A percentile compares a stretch with the other conserved stretches of the same genome.
Evolutionary conservation across 2,113 vertebrate species (phyloP).

Genomic region (Antennarius striatus): DNA sequence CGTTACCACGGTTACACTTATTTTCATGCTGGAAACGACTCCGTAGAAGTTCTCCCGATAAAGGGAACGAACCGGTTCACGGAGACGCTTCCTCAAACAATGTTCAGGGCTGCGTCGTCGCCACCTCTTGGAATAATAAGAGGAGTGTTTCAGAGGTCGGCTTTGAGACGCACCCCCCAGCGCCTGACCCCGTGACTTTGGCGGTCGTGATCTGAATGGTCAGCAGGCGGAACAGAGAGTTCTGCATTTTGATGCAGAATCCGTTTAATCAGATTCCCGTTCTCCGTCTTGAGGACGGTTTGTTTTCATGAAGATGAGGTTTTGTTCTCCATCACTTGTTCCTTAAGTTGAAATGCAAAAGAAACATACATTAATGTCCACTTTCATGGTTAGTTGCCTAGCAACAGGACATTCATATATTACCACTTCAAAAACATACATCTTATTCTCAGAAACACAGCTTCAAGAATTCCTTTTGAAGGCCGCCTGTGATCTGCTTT

Average conservation of each 20-base stretch:
- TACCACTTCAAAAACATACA: slow-evolving; percentile 1
- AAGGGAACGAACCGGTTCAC: neutral
- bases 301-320: neutral
- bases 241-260: too few species aligned
- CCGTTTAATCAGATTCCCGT: too few species aligned
- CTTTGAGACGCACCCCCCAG: slow-evolving; percentile 14
- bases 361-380: neutral
- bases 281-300: neutral
- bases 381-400: neutral
- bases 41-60: neutral
- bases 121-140: neutral
- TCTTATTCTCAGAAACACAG: neutral
- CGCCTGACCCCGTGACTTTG: slow-evolving; percentile 36
- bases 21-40: too few species aligned
- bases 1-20: too few species aligned
- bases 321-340: neutral
- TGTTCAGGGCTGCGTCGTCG: neutral
- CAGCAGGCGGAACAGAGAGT: neutral
- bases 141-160: slow-evolving; percentile 15
- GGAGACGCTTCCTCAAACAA: slow-evolving; percentile 11
- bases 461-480: slow-evolving; percentile 11
- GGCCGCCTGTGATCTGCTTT: neutral
- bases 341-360: neutral
- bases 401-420: neutral
- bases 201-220: slow-evolving; percentile 37